Conservation (phyloP, 2,113 vertebrate species). For the Columba livia region DNA sequence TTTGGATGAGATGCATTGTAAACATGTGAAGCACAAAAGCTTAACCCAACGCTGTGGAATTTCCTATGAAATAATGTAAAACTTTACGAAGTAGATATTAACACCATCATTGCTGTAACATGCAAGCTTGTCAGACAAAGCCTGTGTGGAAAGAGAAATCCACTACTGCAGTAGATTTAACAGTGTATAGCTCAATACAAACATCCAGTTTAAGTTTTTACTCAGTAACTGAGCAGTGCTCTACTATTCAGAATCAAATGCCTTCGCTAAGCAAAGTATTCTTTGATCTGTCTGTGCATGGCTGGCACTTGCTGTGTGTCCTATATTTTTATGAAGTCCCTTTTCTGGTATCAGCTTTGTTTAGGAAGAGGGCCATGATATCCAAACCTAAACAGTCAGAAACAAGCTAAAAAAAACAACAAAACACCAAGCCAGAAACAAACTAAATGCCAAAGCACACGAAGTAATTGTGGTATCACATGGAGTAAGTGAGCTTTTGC, state of each 20-base stretch:
- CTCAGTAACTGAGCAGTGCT: not conserved
- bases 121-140: not conserved
- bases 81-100: not conserved
- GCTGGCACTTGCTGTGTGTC: not conserved
- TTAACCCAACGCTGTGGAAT: not conserved
- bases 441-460: not conserved
- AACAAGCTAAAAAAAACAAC: not conserved
- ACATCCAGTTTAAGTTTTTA: not conserved
- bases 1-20: not conserved
- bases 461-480: not conserved
- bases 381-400: not conserved
- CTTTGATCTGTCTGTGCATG: not conserved
- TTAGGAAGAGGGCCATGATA: not conserved
- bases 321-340: conserved; percentile 17
- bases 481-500: not conserved
- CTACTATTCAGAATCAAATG: not conserved
- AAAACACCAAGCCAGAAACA: not conserved
- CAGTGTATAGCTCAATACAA: not conserved
- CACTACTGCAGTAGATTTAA: not conserved
- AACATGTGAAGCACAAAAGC: not conserved
- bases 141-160: not conserved
- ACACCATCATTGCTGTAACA: not conserved
- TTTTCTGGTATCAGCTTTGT: not conserved
- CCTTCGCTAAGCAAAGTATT: conserved; percentile 11
- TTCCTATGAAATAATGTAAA: not conserved